Evolutionary conservation across 35 echinoderm and acorn worm genomes (phyloP).

Genomic region (Strongylocentrotus purpuratus): DNA sequence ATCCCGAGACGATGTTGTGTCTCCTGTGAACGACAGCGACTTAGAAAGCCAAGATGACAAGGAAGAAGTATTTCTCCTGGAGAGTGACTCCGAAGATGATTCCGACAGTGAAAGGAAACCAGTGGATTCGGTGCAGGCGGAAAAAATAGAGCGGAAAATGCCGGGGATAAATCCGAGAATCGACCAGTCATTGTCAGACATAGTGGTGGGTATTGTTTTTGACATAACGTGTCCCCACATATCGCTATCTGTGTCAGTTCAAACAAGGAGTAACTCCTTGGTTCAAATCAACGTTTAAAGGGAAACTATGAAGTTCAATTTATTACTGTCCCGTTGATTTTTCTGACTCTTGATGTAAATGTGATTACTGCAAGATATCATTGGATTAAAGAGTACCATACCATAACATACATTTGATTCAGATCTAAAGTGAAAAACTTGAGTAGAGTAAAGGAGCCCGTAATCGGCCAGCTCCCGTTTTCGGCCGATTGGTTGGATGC

Average conservation of each 20-base stretch:
- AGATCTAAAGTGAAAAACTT: no score
- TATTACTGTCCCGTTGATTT: no score
- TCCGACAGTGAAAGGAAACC: constrained; percentile 34
- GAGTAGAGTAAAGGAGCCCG: no score
- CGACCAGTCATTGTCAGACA: constrained; percentile 38
- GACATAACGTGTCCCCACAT: not conserved
- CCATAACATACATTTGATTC: no score
- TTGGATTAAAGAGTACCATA: no score
- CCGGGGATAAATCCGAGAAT: constrained; percentile 14
- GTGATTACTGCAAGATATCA: no score
- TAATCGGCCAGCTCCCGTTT: no score
- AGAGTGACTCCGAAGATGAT: constrained; percentile 42
- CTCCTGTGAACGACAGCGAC: not conserved
- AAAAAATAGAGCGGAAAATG: not conserved
- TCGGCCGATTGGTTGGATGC: no score
- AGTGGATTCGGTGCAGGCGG: not conserved
- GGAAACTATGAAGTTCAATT: no score
- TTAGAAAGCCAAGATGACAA: not conserved
- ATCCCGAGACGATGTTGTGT: not conserved
- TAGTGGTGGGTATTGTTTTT: constrained; percentile 22
- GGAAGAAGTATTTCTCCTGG: constrained; percentile 30
- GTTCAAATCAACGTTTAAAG: not conserved
- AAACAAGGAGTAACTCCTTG: no score
- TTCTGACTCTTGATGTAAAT: no score
- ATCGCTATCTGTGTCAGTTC: not conserved